Base-by-base conservation (phyloP, 2,888 invertebrate species). In the Hymenopus coronatus region DNA sequence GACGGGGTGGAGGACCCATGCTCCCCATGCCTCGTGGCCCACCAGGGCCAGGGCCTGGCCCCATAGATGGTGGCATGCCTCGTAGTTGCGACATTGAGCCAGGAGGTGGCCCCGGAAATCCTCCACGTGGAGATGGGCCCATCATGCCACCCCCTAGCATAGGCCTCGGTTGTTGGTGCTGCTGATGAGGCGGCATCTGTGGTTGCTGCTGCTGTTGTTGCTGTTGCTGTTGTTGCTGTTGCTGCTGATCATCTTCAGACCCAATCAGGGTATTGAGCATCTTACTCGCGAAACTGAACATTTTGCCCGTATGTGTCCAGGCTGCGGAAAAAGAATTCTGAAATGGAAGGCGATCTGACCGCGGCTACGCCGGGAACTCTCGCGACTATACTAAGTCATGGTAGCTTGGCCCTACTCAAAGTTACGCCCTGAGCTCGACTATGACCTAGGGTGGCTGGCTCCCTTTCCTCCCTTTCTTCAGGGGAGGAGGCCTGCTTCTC, bases 251-350 rank as follows among this genome's bases (percentile, higher is more conserved):
- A 91, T 93, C 93, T 88, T 91, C 92, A 90, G 92, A 92, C 91
- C 92, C 93, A 91, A 93, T 93, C 89, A 93, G 92, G 91, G 93
- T 93, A 91, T 93, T 93, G 90, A 93, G 92, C 93, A 93, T 93
- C 91, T 93, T 93, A 91, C 93, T 93, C 85, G 93, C 93, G 91
- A 93, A 93, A 92, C 92, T 93, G 91, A 93, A 93, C 93, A 93
- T 93, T 90, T 87, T 91, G 91, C 90, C 89, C 33, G 83, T 70
- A 46, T 85, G 25, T 82, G 85, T 46, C n/a, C 85, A 40, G 54
- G 46, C 85, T n/a, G 85, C 85, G 54, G 54, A 54, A 15, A 20
- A 54, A 2, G 54, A 54, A 54, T 54, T 14, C 54, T 54, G 20
- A 0, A 15, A 54, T 54, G 54, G 54, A 54, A 54, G 14, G 54